Percentiles rank a stretch among this genome's conserved stretches.
Conservation (phyloP, 1,140 invertebrate genomes). For the Drosophila teissieri region DNA sequence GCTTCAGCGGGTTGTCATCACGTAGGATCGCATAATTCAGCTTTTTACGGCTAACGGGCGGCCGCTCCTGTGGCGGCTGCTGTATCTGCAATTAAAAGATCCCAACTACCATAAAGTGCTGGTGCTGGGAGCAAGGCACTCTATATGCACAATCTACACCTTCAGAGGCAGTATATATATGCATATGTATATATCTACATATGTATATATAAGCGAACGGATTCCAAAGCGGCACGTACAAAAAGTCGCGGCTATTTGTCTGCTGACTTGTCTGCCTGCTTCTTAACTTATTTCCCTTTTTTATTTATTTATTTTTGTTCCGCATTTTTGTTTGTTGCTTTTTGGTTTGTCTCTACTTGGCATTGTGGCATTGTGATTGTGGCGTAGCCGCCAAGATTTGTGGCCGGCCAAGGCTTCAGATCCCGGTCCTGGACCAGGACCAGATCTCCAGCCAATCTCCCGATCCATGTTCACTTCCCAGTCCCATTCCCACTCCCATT, state of each 20-base stretch:
- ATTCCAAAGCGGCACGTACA: slow-evolving; percentile 67
- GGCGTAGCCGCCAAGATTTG: slow-evolving; percentile 62
- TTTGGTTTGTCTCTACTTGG: slow-evolving; percentile 39
- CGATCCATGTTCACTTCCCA: slow-evolving; percentile 18
- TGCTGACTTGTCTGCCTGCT: slow-evolving; percentile 60
- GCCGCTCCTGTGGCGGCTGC: slow-evolving; percentile 74
- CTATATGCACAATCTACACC: slow-evolving; percentile 19
- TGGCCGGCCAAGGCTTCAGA: slow-evolving; percentile 60
- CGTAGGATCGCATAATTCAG: slow-evolving; percentile 80
- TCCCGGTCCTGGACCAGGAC: slow-evolving; percentile 13
- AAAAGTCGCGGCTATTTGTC: slow-evolving; percentile 75
- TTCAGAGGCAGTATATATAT: slow-evolving; percentile 7
- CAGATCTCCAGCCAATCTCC: slow-evolving; percentile 7
- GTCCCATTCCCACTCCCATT: slow-evolving; percentile 15
- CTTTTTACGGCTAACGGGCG: slow-evolving; percentile 74
- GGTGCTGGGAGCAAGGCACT: slow-evolving; percentile 34
- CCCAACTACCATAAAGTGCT: slow-evolving; percentile 67
- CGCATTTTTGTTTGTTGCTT: slow-evolving; percentile 30
- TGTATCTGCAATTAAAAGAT: slow-evolving; percentile 75
- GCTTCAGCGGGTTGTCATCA: slow-evolving; percentile 68
- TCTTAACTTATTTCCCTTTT: slow-evolving; percentile 49
- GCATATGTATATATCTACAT: not conserved
- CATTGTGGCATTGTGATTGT: slow-evolving; percentile 61
- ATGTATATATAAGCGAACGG: slow-evolving; percentile 35
- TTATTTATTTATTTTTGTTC: slow-evolving; percentile 41